Percentiles rank a stretch among this genome's conserved stretches.
Evolutionary conservation across 1,140 invertebrate species (phyloP).

Genomic region (Lycorma delicatula): DNA sequence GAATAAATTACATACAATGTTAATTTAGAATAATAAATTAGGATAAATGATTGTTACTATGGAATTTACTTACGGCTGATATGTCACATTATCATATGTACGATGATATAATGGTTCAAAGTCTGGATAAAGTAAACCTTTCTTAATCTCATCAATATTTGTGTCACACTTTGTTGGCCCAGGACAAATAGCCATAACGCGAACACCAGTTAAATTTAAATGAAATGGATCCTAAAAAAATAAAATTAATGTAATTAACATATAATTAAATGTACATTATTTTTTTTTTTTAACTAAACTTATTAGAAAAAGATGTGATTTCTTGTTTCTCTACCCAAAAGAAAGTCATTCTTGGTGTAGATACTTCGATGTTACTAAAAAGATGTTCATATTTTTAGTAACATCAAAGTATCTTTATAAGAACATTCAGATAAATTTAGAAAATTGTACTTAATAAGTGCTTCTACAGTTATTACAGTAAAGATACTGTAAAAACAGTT

Average conservation of each 20-base stretch:
- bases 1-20: too few species aligned
- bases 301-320: background rate
- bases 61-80: constrained; percentile 48
- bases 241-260: constrained; percentile 9
- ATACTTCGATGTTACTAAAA: too few species aligned
- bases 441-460: too few species aligned
- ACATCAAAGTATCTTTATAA: too few species aligned
- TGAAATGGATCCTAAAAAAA: constrained; percentile 42
- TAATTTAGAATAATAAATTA: too few species aligned
- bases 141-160: constrained; percentile 40
- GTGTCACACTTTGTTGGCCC: constrained; percentile 43
- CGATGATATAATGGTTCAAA: constrained; percentile 59
- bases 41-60: background rate
- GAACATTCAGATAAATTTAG: too few species aligned
- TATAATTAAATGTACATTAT: constrained; percentile 5
- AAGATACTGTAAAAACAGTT: too few species aligned
- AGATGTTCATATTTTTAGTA: too few species aligned
- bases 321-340: too few species aligned
- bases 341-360: too few species aligned
- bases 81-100: constrained; percentile 48
- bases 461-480: too few species aligned
- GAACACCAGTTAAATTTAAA: constrained; percentile 42
- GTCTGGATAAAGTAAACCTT: constrained; percentile 51
- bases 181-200: constrained; percentile 46
- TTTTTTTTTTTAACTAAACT: background rate